Evolutionary conservation across 2,113 vertebrate genomes (phyloP).

Genomic region (Atlantisia rogersi): DNA sequence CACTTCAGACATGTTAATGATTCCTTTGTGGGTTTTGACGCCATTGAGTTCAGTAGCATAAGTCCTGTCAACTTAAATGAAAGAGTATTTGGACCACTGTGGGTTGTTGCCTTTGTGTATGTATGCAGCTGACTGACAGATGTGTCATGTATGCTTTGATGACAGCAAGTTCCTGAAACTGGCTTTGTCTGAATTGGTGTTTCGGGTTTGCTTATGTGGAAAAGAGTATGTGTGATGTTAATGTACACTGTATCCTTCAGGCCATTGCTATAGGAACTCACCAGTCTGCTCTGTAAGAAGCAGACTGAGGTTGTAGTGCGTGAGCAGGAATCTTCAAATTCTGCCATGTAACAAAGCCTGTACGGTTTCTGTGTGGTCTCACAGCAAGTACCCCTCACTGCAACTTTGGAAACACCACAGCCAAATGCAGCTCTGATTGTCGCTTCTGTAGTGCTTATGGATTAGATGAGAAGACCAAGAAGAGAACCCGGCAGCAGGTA

Average conservation of each 20-base stretch:
- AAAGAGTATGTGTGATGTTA: not conserved
- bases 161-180: not conserved
- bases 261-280: not conserved
- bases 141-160: not conserved
- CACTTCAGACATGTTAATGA: not conserved
- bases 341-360: not conserved
- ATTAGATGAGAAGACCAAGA: not conserved
- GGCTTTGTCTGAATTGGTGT: not conserved
- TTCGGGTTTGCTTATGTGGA: not conserved
- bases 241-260: not conserved
- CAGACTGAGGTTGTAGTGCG: not conserved
- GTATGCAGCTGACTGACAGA: not conserved
- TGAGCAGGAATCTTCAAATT: not conserved
- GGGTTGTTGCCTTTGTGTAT: not conserved
- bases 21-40: not conserved
- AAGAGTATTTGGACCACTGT: not conserved
- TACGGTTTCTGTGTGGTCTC: not conserved
- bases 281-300: not conserved
- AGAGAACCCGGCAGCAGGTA: not conserved
- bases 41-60: not conserved
- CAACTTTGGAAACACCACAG: not conserved
- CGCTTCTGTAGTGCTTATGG: not conserved
- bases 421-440: not conserved
- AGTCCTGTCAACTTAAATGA: not conserved
- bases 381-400: not conserved